Conservation (phyloP, 1,140 invertebrate species). For the Platyscapa corneri region DNA sequence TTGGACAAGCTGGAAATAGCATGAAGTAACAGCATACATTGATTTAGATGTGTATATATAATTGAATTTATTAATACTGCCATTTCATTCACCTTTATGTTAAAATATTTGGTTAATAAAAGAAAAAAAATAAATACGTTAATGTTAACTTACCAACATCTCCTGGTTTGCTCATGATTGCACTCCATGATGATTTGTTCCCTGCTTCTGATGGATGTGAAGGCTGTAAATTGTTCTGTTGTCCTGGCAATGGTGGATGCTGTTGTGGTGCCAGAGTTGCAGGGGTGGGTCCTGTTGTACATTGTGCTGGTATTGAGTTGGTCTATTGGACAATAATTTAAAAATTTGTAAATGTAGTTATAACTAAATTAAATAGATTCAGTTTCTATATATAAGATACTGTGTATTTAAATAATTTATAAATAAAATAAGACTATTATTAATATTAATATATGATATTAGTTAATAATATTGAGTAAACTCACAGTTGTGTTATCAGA, state of each 20-base stretch:
- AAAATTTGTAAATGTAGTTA: too few relatives aligned
- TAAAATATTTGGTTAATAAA: background rate
- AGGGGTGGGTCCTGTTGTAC: conserved; percentile 65
- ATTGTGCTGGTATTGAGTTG: conserved; percentile 70
- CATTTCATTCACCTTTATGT: background rate
- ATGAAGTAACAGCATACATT: conserved; percentile 43
- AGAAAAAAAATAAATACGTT: too few relatives aligned
- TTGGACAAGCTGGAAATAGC: conserved; percentile 15
- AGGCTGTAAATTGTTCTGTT: conserved; percentile 64
- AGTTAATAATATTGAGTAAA: conserved; percentile 22
- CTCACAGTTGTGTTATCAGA: conserved; percentile 66
- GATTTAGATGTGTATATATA: background rate
- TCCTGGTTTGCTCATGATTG: conserved; percentile 75
- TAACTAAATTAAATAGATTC: too few relatives aligned
- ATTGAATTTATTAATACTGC: background rate
- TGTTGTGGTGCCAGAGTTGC: conserved; percentile 66
- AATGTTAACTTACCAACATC: conserved; percentile 64
- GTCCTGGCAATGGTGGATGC: conserved; percentile 69
- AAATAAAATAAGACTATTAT: too few relatives aligned
- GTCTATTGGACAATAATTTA: conserved; percentile 58
- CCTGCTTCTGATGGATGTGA: conserved; percentile 68
- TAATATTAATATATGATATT: too few relatives aligned
- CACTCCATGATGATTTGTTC: conserved; percentile 77
- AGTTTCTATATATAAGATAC: too few relatives aligned
- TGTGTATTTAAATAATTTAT: too few relatives aligned